Percentiles rank a stretch among this genome's conserved stretches.
phyloP scores from a whole-genome alignment of 2,797 vertebrate genomes.

The Distichodus sexfasciatus region DNA sequence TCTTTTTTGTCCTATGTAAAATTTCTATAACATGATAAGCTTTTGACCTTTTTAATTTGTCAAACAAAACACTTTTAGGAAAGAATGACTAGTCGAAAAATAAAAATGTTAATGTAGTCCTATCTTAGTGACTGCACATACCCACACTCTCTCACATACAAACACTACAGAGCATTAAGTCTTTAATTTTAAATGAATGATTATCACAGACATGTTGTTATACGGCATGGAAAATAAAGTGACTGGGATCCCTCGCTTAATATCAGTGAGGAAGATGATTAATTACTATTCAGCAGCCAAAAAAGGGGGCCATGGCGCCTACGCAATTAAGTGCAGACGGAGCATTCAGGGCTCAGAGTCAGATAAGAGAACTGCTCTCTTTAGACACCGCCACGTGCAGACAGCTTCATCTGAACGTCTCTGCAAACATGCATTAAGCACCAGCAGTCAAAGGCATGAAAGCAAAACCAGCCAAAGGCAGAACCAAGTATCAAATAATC shows the following conservation, averaged over 20 bases:
- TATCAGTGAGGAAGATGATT: constrained; percentile 25
- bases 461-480: background rate
- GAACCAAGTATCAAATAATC: too few species aligned
- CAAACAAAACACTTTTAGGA: too few species aligned
- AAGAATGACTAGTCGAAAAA: too few species aligned
- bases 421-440: constrained; percentile 4
- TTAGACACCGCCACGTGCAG: too few species aligned
- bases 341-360: background rate
- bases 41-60: too few species aligned
- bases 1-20: too few species aligned
- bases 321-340: constrained; percentile 29
- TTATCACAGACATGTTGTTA: constrained; percentile 1
- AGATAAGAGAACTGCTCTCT: constrained; percentile 15
- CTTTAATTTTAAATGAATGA: constrained; percentile 15
- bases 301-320: constrained; percentile 8
- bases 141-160: constrained; percentile 19
- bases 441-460: background rate
- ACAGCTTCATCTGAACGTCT: background rate
- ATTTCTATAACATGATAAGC: too few species aligned
- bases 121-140: too few species aligned
- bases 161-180: constrained; percentile 8
- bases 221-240: constrained; percentile 5
- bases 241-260: background rate
- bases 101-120: too few species aligned
- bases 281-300: constrained; percentile 16